Conservation (phyloP, 2,888 invertebrate genomes). For the Atethmia centrago region DNA sequence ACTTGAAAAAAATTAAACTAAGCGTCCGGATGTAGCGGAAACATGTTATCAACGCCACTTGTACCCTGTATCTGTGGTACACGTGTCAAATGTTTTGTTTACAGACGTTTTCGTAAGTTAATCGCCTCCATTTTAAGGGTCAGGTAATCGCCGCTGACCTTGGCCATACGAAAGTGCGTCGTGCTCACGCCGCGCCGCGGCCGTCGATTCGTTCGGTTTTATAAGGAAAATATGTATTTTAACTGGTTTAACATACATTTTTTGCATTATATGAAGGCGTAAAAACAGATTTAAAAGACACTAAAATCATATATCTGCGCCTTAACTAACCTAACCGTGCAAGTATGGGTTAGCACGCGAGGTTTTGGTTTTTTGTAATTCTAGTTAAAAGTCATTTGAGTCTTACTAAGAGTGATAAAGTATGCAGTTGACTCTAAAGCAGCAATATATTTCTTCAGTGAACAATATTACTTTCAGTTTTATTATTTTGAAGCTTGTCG, state of each 20-base stretch:
- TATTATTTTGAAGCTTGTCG: slow-evolving; percentile 11
- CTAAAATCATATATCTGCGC: too few species aligned
- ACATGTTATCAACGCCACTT: slow-evolving; percentile 79
- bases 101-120: slow-evolving; percentile 78
- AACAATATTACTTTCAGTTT: slow-evolving; percentile 24
- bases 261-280: too few species aligned
- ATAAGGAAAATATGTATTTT: too few species aligned
- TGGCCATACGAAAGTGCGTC: too few species aligned
- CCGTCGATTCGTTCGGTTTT: too few species aligned
- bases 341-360: slow-evolving; percentile 70
- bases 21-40: slow-evolving; percentile 78
- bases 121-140: slow-evolving; percentile 77
- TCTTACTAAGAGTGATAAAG: slow-evolving; percentile 32
- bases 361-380: slow-evolving; percentile 51
- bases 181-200: too few species aligned
- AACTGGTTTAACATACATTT: too few species aligned
- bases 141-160: too few species aligned
- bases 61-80: slow-evolving; percentile 79
- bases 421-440: slow-evolving; percentile 16
- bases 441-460: slow-evolving; percentile 21
- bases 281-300: too few species aligned
- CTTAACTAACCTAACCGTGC: slow-evolving; percentile 65
- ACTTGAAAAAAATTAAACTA: slow-evolving; percentile 73
- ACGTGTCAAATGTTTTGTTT: slow-evolving; percentile 85
- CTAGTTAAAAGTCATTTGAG: slow-evolving; percentile 46